Base-by-base conservation (phyloP, 1,140 invertebrate genomes). In the Zaprionus lachaisei region DNA sequence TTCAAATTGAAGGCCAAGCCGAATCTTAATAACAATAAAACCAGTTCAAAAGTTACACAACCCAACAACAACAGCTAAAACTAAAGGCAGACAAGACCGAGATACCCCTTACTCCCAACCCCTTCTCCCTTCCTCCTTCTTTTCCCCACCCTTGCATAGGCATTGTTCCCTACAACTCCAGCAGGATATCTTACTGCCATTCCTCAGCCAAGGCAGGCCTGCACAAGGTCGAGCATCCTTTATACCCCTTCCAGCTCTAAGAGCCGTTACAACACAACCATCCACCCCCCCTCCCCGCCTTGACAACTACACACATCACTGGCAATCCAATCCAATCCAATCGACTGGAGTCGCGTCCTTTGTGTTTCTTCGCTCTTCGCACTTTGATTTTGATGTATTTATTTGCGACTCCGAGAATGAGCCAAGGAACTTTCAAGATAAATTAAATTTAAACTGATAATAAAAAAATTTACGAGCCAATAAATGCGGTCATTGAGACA, bases 361-460 rank as follows among this genome's bases (percentile, higher is more conserved):
- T 62, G 11, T 61, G 11, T 61, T 24, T 37, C 7, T 9, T 44
- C 24, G 24, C 7, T 49, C 24, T 34, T 63, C 20, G 17, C 71
- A 79, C 73, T 83, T 83, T 89, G 81, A 87, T 89, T 87, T 87
- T 81, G 81, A 84, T 76, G 75, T 87, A 72, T 89, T 87, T 77
- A 87, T 87, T 89, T 80, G 70, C 76, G 68, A 71, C 81, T 67
- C 37, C 37, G 28, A 37, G 2, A 7, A 2, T 22, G 26, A 5
- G 20, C 6, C 49, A 44, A 24, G 73, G 37, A 76, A 60, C 61
- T 80, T 47, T 51, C 64, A 58, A 69, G 84, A 87, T 87, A 87
- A 87, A 87, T 87, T 87, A 87, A 89, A 89, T 87, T 87, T 84
- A 87, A 87, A 87, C 78, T 87, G 84, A 84, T 87, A 89, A 89